A percentile compares a stretch with the other conserved stretches of the same genome.
Conservation (phyloP, 2,888 invertebrate species). For the Heliconius cydno region DNA sequence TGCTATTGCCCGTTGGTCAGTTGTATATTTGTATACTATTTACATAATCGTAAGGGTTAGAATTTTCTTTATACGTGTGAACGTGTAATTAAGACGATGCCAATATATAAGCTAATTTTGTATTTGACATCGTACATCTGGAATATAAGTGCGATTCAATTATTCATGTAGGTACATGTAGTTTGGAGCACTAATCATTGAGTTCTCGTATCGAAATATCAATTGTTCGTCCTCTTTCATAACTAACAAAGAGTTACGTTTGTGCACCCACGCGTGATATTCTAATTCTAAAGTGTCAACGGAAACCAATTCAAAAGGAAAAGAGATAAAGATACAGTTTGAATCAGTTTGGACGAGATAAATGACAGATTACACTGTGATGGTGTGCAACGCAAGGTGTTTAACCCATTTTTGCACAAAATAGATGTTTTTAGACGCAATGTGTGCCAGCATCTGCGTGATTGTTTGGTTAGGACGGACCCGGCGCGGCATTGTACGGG, state of each 20-base stretch:
- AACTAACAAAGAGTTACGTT: conserved; percentile 71
- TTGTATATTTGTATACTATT: conserved; percentile 31
- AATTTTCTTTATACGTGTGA: conserved; percentile 25
- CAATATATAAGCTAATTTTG: conserved; percentile 8
- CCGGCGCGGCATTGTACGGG: conserved; percentile 63
- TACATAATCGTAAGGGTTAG: conserved; percentile 37
- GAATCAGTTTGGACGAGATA: conserved; percentile 56
- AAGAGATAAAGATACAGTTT: conserved; percentile 54
- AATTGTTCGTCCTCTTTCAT: conserved; percentile 53
- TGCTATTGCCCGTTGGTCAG: conserved; percentile 49
- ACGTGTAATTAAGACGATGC: conserved; percentile 22
- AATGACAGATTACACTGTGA: conserved; percentile 66
- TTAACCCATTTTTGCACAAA: conserved; percentile 79
- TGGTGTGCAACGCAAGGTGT: conserved; percentile 75
- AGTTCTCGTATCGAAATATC: conserved; percentile 42
- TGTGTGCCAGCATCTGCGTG: conserved; percentile 73
- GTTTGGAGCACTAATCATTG: not conserved
- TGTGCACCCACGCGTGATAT: conserved; percentile 78
- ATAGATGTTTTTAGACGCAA: conserved; percentile 65
- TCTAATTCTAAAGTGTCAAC: conserved; percentile 76
- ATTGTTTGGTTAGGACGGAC: conserved; percentile 78
- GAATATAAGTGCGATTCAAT: not conserved
- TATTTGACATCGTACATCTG: not conserved
- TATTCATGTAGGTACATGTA: not conserved
- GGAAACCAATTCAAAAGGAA: conserved; percentile 67